Conservation (phyloP, 2,888 invertebrate species). For the Zaprionus lineosus region DNA sequence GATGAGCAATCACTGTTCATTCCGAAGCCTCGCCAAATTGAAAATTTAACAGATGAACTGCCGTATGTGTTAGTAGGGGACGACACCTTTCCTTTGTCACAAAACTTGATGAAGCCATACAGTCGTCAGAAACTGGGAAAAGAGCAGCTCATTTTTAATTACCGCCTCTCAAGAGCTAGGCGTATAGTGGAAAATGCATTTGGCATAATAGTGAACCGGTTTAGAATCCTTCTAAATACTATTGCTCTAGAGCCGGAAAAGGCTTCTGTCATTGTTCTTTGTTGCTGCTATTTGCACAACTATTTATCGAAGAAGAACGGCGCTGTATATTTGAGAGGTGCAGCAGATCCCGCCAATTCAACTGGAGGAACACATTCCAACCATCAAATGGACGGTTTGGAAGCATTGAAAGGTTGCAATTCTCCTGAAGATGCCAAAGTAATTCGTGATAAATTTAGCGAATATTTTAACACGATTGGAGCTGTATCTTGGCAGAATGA, state of each 20-base stretch:
- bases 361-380: too few species aligned
- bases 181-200: too few species aligned
- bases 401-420: too few species aligned
- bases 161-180: too few species aligned
- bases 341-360: not conserved
- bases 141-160: constrained; percentile 9
- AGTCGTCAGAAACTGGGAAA: constrained; percentile 10
- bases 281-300: too few species aligned
- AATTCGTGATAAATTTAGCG: not conserved
- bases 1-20: too few species aligned
- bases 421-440: too few species aligned
- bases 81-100: constrained; percentile 11
- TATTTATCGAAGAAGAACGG: too few species aligned
- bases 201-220: too few species aligned
- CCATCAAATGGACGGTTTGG: not conserved
- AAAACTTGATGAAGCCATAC: constrained; percentile 3
- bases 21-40: constrained; percentile 3
- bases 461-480: not conserved
- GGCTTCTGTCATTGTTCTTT: too few species aligned
- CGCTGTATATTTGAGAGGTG: not conserved
- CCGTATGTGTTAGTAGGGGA: constrained; percentile 11
- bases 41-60: not conserved
- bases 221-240: too few species aligned
- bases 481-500: not conserved
- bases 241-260: too few species aligned